Conservation (phyloP, 2,888 invertebrate species). For the Callinectes sapidus region DNA sequence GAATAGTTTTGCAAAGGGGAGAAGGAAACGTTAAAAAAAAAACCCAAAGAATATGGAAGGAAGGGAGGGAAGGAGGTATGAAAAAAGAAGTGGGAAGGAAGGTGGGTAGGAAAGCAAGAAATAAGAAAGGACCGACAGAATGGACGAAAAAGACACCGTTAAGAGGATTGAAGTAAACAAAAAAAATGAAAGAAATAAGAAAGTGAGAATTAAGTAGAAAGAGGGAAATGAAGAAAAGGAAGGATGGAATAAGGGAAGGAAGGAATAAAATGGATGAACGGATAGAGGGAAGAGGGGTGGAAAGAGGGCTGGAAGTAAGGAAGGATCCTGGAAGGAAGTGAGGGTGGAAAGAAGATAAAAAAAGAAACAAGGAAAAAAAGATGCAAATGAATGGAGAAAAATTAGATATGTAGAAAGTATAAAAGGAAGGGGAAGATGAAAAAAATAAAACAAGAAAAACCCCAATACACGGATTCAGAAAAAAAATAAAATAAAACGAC, state of each 20-base stretch:
- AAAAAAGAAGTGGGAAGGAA: background rate
- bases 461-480: background rate
- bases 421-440: background rate
- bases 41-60: background rate
- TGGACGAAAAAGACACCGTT: background rate
- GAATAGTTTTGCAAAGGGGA: background rate
- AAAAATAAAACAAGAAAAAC: background rate
- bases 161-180: background rate
- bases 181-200: background rate
- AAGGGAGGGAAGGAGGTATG: background rate
- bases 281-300: background rate
- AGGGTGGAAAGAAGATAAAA: background rate
- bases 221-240: background rate
- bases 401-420: background rate
- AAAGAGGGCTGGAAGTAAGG: background rate
- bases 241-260: background rate
- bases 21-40: background rate
- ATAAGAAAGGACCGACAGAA: background rate
- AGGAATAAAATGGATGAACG: background rate
- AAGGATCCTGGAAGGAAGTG: background rate
- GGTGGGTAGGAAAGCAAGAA: background rate
- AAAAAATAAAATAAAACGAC: background rate
- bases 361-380: background rate
- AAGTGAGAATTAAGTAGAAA: background rate
- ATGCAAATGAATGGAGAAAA: background rate